phyloP scores from a whole-genome alignment of 1,140 invertebrate species.

The Conus betulinus region DNA sequence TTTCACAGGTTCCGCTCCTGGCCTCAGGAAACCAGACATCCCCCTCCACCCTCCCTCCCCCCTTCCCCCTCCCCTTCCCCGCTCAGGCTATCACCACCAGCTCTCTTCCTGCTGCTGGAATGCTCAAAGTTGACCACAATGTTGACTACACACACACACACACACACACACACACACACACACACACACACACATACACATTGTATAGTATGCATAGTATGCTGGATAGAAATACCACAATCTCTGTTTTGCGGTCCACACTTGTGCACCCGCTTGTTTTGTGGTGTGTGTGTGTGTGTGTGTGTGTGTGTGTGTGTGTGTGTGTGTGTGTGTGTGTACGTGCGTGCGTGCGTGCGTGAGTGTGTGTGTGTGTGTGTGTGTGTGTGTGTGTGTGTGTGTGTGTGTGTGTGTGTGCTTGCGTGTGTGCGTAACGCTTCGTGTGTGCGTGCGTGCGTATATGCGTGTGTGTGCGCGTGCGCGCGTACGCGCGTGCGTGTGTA shows the following conservation, averaged over 20 bases:
- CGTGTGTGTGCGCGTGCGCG: neutral
- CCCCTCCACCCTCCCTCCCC: no score
- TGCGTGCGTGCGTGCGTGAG: neutral
- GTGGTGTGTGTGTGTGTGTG: neutral
- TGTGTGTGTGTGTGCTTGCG: neutral
- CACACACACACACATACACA: conserved; percentile 7
- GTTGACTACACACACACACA: neutral
- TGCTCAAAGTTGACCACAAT: neutral
- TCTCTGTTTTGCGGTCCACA: no score
- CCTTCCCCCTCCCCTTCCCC: no score
- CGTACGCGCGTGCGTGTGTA: neutral
- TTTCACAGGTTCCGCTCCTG: no score
- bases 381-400: conserved; percentile 5
- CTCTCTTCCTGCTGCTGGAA: no score
- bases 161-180: conserved; percentile 5
- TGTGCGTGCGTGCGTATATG: neutral
- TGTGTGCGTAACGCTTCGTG: neutral
- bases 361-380: neutral
- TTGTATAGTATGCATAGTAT: no score
- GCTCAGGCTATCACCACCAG: no score
- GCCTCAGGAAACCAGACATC: no score
- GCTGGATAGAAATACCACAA: no score
- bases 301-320: neutral
- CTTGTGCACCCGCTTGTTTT: neutral
- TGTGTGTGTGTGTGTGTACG: neutral